Percentiles rank a stretch among this genome's conserved stretches.
These are phyloP conservation scores for Acanthochromis polyacanthus DNA, from an alignment of 2,113 vertebrate genomes.

Conservation along the genomic window DNA sequence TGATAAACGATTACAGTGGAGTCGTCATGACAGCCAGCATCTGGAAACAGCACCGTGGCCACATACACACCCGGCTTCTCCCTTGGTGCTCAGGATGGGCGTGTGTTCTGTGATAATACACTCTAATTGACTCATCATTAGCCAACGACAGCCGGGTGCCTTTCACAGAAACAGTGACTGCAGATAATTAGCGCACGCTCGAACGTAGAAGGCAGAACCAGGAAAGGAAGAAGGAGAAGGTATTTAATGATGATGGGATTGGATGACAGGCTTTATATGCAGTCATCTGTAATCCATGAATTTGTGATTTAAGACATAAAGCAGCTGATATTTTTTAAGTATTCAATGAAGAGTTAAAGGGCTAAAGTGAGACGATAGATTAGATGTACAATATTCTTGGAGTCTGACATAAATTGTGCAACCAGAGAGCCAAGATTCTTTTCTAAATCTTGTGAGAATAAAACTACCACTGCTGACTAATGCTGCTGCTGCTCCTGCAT, in stretches of 20 bases:
- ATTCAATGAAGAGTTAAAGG: too few species aligned
- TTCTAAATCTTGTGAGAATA: neutral
- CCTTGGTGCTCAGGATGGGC: conserved; percentile 29
- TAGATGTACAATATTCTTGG: neutral
- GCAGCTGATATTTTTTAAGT: neutral
- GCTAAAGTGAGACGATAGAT: neutral
- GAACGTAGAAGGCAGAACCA: neutral
- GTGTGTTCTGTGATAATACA: conserved; percentile 48
- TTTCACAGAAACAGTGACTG: conserved; percentile 11
- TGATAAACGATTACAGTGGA: conserved; percentile 36
- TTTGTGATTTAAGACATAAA: too few species aligned
- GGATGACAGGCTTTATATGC: too few species aligned
- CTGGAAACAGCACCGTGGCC: conserved; percentile 27
- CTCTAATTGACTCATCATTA: conserved; percentile 51
- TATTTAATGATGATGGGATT: neutral
- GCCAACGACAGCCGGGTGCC: conserved; percentile 26
- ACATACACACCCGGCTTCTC: neutral
- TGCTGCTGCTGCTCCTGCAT: conserved; percentile 8
- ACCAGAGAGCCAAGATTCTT: neutral
- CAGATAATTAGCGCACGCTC: conserved; percentile 25
- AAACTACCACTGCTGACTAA: conserved; percentile 1
- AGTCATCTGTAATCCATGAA: too few species aligned
- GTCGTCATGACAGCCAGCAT: conserved; percentile 26
- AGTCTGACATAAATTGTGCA: neutral
- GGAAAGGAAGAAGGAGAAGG: neutral